Evolutionary conservation across 1,140 invertebrate genomes (phyloP).

Genomic region (Psilanteris sp.): DNA sequence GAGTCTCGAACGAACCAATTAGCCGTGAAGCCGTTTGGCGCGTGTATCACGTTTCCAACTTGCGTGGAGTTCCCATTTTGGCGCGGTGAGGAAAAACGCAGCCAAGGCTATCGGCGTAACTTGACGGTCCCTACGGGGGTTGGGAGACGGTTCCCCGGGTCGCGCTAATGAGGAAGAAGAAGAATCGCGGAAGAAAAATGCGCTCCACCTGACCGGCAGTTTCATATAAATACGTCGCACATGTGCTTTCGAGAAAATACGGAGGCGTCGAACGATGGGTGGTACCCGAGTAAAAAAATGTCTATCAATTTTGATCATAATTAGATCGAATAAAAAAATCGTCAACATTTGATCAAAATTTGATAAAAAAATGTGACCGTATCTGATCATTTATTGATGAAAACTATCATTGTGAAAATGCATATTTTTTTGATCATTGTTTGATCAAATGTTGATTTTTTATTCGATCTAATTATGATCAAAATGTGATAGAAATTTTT

Average conservation of each 20-base stretch:
- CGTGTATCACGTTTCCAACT: constrained; percentile 30
- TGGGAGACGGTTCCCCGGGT: constrained; percentile 39
- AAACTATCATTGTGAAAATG: no score
- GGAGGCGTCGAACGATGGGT: constrained; percentile 7
- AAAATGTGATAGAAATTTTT: no score
- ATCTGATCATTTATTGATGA: no score
- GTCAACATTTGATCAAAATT: no score
- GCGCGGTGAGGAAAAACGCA: constrained; percentile 24
- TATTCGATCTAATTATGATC: no score
- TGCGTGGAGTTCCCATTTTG: constrained; percentile 37
- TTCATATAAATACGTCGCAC: constrained; percentile 27
- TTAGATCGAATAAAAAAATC: no score
- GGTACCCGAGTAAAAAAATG: no score
- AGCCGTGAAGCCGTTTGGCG: constrained; percentile 1
- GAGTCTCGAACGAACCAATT: constrained; percentile 20
- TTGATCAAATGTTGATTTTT: no score
- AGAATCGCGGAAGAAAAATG: constrained; percentile 20
- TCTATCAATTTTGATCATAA: no score
- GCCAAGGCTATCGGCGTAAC: constrained; percentile 42
- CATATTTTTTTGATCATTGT: no score
- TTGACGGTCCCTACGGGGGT: constrained; percentile 39
- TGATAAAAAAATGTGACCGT: no score
- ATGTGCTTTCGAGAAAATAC: constrained; percentile 8
- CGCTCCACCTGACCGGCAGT: constrained; percentile 24
- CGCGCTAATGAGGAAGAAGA: constrained; percentile 51